Evolutionary conservation across 2,888 invertebrate species (phyloP).

Genomic region (Sicus ferrugineus): DNA sequence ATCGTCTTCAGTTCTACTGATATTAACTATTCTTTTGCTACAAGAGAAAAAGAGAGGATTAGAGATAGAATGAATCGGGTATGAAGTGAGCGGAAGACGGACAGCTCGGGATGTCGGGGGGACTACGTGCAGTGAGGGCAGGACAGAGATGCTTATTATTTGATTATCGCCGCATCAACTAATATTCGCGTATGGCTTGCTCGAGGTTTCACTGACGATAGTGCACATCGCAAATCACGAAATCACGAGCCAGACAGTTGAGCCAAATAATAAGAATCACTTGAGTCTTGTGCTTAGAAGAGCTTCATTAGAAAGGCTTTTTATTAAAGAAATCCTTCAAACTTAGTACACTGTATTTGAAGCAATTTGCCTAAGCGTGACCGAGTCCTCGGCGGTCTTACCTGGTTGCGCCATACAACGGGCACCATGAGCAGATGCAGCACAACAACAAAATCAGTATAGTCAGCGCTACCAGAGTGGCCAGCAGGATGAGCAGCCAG

Average conservation of each 20-base stretch:
- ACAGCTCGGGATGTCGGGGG: background rate
- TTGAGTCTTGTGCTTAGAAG: too few species aligned
- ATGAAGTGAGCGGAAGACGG: conserved; percentile 1
- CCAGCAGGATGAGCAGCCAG: conserved; percentile 81
- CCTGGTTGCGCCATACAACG: conserved; percentile 81
- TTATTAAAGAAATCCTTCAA: background rate
- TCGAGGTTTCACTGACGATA: too few species aligned
- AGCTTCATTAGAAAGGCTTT: too few species aligned
- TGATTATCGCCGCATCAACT: too few species aligned
- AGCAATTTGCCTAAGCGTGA: background rate
- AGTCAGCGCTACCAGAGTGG: conserved; percentile 76
- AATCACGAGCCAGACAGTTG: too few species aligned
- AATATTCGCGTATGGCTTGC: too few species aligned
- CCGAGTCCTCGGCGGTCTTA: conserved; percentile 53
- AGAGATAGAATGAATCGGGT: conserved; percentile 37
- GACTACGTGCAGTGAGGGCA: too few species aligned
- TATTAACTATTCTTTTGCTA: conserved; percentile 78
- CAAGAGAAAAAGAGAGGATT: conserved; percentile 65
- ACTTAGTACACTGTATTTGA: background rate
- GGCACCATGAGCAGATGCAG: conserved; percentile 85
- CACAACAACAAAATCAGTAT: conserved; percentile 79
- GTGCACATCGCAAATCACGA: too few species aligned
- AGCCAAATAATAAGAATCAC: too few species aligned
- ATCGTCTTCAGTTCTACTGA: conserved; percentile 78
- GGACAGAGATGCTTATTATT: too few species aligned